phyloP scores from a whole-genome alignment of 2,888 invertebrate species.

The Epistrophella euchroma region DNA sequence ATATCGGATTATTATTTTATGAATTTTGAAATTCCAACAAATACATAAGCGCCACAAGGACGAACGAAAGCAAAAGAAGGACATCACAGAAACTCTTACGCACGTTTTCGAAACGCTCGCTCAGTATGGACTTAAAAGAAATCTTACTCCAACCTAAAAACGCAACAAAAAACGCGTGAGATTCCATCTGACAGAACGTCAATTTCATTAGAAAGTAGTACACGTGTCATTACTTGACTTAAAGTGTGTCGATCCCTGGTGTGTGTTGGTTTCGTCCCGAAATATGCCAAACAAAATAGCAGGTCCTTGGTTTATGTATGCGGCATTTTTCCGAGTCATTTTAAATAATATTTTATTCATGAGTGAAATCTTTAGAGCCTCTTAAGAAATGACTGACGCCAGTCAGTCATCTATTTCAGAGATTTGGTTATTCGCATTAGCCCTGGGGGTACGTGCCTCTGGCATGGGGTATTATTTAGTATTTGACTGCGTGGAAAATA shows the following conservation, averaged over 20 bases:
- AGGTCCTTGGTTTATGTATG: constrained; percentile 42
- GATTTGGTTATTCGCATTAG: constrained; percentile 54
- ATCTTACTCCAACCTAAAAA: neutral
- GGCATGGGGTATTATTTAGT: constrained; percentile 18
- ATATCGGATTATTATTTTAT: constrained; percentile 23
- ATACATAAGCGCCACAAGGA: neutral
- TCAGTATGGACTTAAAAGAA: constrained; percentile 19
- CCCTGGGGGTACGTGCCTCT: constrained; percentile 37
- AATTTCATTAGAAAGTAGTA: constrained; percentile 66
- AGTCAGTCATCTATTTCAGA: constrained; percentile 56
- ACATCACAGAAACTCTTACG: constrained; percentile 31
- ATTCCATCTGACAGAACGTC: constrained; percentile 56
- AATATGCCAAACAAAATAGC: neutral
- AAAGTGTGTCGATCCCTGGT: constrained; percentile 61
- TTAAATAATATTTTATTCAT: constrained; percentile 75
- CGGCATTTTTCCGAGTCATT: constrained; percentile 66
- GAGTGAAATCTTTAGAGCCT: constrained; percentile 70
- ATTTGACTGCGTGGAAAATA: constrained; percentile 32
- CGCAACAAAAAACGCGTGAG: constrained; percentile 48
- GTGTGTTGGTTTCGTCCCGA: constrained; percentile 11
- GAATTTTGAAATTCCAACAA: constrained; percentile 36
- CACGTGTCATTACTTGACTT: constrained; percentile 73
- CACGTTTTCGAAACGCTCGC: constrained; percentile 26
- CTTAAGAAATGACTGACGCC: constrained; percentile 60
- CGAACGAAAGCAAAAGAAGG: constrained; percentile 9